Percentiles rank a stretch among this genome's conserved stretches.
phyloP scores from a whole-genome alignment of 1,140 invertebrate genomes.

The Pseudachorutes palmiensis region DNA sequence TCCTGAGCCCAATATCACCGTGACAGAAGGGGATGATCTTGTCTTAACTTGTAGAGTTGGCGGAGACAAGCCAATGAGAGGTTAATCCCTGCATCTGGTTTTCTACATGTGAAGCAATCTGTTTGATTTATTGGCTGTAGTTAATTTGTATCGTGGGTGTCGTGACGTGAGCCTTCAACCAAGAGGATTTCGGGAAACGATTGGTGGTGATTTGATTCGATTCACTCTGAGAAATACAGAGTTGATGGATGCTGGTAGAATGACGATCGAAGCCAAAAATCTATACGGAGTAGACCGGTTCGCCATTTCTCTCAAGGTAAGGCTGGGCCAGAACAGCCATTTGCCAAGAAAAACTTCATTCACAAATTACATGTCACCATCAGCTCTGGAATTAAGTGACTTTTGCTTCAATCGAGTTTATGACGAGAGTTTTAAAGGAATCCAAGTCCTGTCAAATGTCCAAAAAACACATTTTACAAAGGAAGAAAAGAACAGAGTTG shows the following conservation, averaged over 20 bases:
- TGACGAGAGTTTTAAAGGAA: background rate
- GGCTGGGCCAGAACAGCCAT: background rate
- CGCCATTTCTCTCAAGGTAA: conserved; percentile 72
- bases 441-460: background rate
- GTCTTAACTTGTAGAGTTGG: conserved; percentile 66
- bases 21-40: conserved; percentile 68
- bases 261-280: conserved; percentile 88
- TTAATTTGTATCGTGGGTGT: conserved; percentile 75
- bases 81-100: conserved; percentile 53
- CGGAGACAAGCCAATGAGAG: conserved; percentile 72
- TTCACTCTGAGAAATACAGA: conserved; percentile 78
- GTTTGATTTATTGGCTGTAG: conserved; percentile 47
- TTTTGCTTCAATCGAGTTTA: background rate
- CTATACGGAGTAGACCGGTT: conserved; percentile 73
- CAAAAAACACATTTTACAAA: background rate
- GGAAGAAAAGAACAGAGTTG: background rate
- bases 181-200: conserved; percentile 67
- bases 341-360: conserved; percentile 1
- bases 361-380: background rate
- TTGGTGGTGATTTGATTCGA: conserved; percentile 66
- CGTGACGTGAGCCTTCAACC: conserved; percentile 69
- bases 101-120: too few species aligned
- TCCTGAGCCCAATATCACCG: conserved; percentile 62
- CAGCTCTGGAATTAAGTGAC: background rate
- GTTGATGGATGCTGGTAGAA: conserved; percentile 81